Conservation (phyloP, 2,888 invertebrate genomes). For the Caenorhabditis sinica region DNA sequence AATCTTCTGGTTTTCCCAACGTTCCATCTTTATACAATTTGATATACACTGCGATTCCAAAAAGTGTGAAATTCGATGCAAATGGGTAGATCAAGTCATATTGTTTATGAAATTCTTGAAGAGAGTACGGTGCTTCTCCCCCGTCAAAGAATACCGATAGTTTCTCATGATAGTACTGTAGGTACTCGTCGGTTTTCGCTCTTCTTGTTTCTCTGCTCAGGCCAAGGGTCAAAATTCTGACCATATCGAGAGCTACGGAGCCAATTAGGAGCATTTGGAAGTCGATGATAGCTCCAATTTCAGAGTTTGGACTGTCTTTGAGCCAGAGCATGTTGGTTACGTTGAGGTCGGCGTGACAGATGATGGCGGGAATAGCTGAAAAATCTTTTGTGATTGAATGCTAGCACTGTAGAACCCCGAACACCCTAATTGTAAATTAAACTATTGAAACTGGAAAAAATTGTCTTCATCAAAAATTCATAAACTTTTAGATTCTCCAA, state of each 20-base stretch:
- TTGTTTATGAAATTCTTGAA: constrained; percentile 24
- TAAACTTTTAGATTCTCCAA: too few species aligned
- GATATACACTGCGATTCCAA: constrained; percentile 48
- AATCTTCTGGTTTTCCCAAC: constrained; percentile 16
- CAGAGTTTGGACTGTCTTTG: constrained; percentile 6
- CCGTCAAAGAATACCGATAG: constrained; percentile 8
- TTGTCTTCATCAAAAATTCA: too few species aligned
- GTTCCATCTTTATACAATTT: constrained; percentile 56
- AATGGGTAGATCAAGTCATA: constrained; percentile 36
- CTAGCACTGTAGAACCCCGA: too few species aligned
- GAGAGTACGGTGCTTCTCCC: constrained; percentile 20
- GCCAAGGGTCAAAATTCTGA: constrained; percentile 46
- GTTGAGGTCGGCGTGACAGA: constrained; percentile 52
- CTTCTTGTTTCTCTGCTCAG: constrained; percentile 10
- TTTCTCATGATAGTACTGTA: constrained; percentile 25
- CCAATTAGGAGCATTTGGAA: constrained; percentile 45
- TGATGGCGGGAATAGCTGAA: constrained; percentile 38
- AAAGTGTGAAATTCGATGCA: constrained; percentile 49
- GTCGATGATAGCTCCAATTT: constrained; percentile 54
- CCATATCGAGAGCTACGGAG: constrained; percentile 46
- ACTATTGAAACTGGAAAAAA: too few species aligned
- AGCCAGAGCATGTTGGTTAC: constrained; percentile 55
- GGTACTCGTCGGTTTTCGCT: background rate
- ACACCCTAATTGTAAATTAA: too few species aligned
- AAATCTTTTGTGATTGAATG: background rate